Percentiles rank a stretch among this genome's conserved stretches.
These are phyloP conservation scores for Contarinia nasturtii DNA, from an alignment of 1,140 invertebrate genomes.

Conservation along the genomic window DNA sequence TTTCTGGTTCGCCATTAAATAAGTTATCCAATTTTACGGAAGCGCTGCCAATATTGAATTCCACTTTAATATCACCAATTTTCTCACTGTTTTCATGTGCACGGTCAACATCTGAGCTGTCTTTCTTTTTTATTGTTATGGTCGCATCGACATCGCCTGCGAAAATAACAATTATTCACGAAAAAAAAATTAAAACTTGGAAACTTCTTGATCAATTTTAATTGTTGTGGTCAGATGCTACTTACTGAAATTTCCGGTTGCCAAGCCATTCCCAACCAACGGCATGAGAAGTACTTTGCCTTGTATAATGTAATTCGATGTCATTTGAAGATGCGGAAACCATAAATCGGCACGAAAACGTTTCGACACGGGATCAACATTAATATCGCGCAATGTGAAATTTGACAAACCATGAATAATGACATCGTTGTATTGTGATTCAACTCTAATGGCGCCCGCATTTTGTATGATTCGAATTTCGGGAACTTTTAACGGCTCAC, in stretches of 20 bases:
- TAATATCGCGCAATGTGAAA: conserved; percentile 16
- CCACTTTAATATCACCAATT: conserved; percentile 37
- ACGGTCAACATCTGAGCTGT: conserved; percentile 14
- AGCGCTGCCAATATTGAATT: conserved; percentile 37
- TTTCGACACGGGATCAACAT: conserved; percentile 30
- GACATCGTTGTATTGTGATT: conserved; percentile 17
- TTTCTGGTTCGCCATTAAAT: conserved; percentile 43
- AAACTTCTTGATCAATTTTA: background rate
- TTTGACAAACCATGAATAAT: conserved; percentile 15
- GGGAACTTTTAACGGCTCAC: conserved; percentile 37
- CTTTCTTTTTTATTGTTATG: conserved; percentile 29
- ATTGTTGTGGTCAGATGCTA: conserved; percentile 3
- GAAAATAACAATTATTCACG: background rate
- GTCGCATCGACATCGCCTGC: conserved; percentile 40
- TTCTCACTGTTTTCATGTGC: conserved; percentile 30
- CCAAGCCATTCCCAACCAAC: conserved; percentile 32
- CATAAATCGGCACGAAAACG: conserved; percentile 28
- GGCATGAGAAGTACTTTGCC: conserved; percentile 42
- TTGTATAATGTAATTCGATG: conserved; percentile 31
- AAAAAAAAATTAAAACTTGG: background rate
- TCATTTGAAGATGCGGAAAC: conserved; percentile 32
- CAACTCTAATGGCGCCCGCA: conserved; percentile 17
- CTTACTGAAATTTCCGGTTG: conserved; percentile 33
- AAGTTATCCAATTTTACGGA: conserved; percentile 42
- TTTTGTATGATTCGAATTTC: conserved; percentile 25